Percentiles rank a stretch among this genome's conserved stretches.
These are phyloP conservation scores for Thaleichthys pacificus DNA, from an alignment of 2,797 vertebrate species.

Conservation along the genomic window DNA sequence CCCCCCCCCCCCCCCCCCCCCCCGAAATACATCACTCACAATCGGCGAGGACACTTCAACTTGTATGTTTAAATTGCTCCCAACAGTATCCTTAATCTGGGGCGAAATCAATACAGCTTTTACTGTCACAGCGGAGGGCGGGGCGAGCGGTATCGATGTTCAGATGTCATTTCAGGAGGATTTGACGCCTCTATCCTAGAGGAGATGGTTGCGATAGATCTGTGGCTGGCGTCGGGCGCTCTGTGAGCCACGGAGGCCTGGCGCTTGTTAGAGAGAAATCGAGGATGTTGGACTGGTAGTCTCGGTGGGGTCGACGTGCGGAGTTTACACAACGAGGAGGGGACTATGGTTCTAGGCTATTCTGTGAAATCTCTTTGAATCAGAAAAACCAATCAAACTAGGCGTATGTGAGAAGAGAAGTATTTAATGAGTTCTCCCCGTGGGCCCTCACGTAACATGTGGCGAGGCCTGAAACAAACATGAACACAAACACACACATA, in stretches of 20 bases:
- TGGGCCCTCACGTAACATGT: slow-evolving; percentile 43
- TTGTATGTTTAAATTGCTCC: slow-evolving; percentile 80
- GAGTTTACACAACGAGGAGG: slow-evolving; percentile 36
- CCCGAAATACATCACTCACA: slow-evolving; percentile 64
- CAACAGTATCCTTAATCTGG: slow-evolving; percentile 75
- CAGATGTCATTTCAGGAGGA: slow-evolving; percentile 72
- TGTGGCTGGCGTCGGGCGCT: slow-evolving; percentile 52
- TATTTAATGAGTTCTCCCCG: slow-evolving; percentile 49
- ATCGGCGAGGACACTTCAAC: slow-evolving; percentile 64
- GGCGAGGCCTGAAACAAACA: slow-evolving; percentile 22
- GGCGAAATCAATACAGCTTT: slow-evolving; percentile 79
- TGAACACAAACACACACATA: slow-evolving; percentile 20
- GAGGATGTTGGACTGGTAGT: slow-evolving; percentile 33
- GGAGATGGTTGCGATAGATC: slow-evolving; percentile 60
- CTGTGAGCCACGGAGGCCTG: slow-evolving; percentile 55
- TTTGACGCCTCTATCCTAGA: slow-evolving; percentile 67
- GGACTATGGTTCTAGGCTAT: slow-evolving; percentile 36
- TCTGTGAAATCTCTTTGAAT: slow-evolving; percentile 45
- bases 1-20: no score
- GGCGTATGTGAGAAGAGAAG: no score
- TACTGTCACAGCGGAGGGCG: slow-evolving; percentile 73
- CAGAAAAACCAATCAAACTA: slow-evolving; percentile 24
- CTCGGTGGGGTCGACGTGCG: slow-evolving; percentile 37
- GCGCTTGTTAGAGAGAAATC: slow-evolving; percentile 38
- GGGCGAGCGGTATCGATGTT: slow-evolving; percentile 73